phyloP scores from a whole-genome alignment of 2,113 vertebrate genomes.

The Alligator mississippiensis region DNA sequence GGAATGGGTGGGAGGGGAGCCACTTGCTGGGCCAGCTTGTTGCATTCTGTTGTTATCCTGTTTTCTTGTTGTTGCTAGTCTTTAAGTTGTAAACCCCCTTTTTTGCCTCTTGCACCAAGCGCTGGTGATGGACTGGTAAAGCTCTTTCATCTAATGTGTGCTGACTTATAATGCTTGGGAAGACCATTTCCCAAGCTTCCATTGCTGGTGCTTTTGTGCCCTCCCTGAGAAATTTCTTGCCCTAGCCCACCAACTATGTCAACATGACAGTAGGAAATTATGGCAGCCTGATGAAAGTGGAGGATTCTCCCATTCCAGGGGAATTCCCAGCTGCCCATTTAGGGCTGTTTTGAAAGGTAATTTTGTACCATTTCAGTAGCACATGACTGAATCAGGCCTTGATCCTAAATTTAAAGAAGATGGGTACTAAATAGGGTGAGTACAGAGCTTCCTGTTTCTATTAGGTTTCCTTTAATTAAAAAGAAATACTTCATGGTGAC shows the following conservation, averaged over 20 bases:
- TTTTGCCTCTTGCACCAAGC: not conserved
- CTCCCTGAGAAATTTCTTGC: not conserved
- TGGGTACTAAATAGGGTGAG: not conserved
- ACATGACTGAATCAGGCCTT: not conserved
- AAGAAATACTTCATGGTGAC: not conserved
- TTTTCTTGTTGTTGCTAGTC: not conserved
- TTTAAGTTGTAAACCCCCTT: not conserved
- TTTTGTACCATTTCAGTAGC: not conserved
- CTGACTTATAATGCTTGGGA: not conserved
- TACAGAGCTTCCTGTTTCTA: not conserved
- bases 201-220: not conserved
- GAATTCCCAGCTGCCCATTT: not conserved
- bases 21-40: not conserved
- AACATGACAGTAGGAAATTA: not conserved
- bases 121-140: not conserved
- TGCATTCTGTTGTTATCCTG: accelerated
- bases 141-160: not conserved
- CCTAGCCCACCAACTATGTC: not conserved
- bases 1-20: not conserved
- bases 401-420: not conserved
- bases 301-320: not conserved
- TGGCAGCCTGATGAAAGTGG: not conserved
- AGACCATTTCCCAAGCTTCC: not conserved
- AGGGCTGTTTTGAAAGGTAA: not conserved
- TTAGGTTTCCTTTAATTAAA: not conserved